phyloP scores from a whole-genome alignment of 2,888 invertebrate species.

The Temnothorax rugatulus region DNA sequence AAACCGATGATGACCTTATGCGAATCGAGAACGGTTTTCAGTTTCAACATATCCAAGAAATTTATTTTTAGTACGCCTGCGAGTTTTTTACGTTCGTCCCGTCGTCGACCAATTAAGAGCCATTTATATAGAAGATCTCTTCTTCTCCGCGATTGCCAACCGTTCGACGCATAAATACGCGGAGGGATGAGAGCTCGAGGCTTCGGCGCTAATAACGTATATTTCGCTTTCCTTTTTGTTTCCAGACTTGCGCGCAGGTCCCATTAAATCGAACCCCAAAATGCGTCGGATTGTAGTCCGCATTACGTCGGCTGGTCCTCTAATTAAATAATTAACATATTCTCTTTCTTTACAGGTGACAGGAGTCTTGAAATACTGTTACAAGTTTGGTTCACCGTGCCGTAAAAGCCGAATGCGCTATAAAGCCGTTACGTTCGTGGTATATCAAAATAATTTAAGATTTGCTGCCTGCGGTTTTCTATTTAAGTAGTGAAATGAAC shows the following conservation, averaged over 20 bases:
- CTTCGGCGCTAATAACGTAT: conserved; percentile 26
- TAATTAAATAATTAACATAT: conserved; percentile 64
- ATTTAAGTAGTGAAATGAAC: conserved; percentile 4
- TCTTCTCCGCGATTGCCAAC: conserved; percentile 15
- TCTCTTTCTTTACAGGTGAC: conserved; percentile 43
- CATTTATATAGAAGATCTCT: conserved; percentile 29
- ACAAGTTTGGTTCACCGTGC: background rate
- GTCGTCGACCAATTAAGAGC: conserved; percentile 55
- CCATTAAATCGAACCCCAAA: conserved; percentile 43
- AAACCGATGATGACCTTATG: conserved; percentile 10
- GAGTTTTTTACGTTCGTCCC: conserved; percentile 37
- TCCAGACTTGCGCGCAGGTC: background rate
- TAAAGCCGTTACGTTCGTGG: conserved; percentile 1
- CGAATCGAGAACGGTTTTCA: conserved; percentile 31
- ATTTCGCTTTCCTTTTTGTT: conserved; percentile 11
- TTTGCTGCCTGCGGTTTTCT: background rate
- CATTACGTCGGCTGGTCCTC: conserved; percentile 18
- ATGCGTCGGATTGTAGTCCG: background rate
- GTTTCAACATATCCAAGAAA: conserved; percentile 22
- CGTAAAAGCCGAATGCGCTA: conserved; percentile 13
- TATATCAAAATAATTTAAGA: conserved; percentile 23
- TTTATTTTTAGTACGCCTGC: conserved; percentile 40
- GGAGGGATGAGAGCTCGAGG: background rate
- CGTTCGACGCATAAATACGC: conserved; percentile 23
- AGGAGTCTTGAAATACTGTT: conserved; percentile 31